These are phyloP conservation scores for Papilio helenus DNA, from an alignment of 1,140 invertebrate genomes.

Conservation along the genomic window DNA sequence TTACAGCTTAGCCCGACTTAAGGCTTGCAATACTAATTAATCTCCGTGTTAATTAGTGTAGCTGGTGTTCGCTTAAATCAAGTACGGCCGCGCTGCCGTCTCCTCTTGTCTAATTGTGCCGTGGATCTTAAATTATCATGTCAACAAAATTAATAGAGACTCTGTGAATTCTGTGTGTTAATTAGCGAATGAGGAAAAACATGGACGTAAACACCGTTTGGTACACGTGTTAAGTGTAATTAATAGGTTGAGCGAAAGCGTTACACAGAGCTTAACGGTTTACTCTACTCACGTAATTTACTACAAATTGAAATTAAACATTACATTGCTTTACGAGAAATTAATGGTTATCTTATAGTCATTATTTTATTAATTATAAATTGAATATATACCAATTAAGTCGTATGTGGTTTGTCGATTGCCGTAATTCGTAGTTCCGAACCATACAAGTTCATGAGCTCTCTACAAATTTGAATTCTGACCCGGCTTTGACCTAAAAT, in stretches of 20 bases:
- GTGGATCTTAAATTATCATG: constrained; percentile 40
- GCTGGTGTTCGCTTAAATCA: constrained; percentile 54
- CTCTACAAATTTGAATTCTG: not conserved
- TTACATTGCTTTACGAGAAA: not conserved
- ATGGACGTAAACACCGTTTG: constrained; percentile 28
- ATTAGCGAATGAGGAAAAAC: constrained; percentile 37
- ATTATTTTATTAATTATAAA: not conserved
- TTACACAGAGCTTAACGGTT: constrained; percentile 26
- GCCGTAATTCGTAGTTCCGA: not conserved
- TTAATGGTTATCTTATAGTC: not conserved
- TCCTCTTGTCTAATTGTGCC: constrained; percentile 44
- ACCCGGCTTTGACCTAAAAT: not conserved
- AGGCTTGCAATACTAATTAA: constrained; percentile 73
- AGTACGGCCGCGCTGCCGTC: constrained; percentile 40
- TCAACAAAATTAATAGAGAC: constrained; percentile 39
- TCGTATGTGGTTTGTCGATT: not conserved
- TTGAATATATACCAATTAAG: not conserved
- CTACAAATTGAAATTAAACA: constrained; percentile 12
- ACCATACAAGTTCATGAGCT: not conserved
- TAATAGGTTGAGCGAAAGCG: constrained; percentile 8
- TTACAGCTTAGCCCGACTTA: constrained; percentile 47
- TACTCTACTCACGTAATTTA: not conserved
- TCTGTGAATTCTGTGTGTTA: constrained; percentile 34
- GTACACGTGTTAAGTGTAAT: constrained; percentile 14
- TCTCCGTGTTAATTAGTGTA: constrained; percentile 69